These are phyloP conservation scores for Antitype chi DNA, from an alignment of 2,888 invertebrate genomes.

Conservation along the genomic window DNA sequence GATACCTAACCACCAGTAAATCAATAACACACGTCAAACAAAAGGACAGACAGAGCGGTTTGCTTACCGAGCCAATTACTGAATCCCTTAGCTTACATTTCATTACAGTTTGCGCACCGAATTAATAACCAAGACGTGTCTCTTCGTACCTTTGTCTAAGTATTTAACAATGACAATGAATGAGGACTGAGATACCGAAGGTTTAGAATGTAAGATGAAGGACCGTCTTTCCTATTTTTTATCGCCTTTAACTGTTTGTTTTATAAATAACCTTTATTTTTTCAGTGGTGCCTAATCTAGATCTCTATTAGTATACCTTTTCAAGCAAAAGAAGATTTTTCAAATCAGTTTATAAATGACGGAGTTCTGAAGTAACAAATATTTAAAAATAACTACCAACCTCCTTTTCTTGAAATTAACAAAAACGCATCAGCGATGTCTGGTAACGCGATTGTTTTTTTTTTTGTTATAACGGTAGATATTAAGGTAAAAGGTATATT, in stretches of 20 bases:
- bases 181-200: background rate
- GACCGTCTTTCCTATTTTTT: background rate
- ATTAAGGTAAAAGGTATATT: too few relatives aligned
- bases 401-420: background rate
- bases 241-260: too few relatives aligned
- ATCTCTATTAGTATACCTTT: too few relatives aligned
- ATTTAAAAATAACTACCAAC: too few relatives aligned
- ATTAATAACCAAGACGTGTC: conserved; percentile 30
- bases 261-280: too few relatives aligned
- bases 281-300: too few relatives aligned
- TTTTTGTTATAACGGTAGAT: too few relatives aligned
- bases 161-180: background rate
- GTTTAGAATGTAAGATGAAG: background rate
- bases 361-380: too few relatives aligned
- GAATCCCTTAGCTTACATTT: conserved; percentile 18
- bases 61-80: conserved; percentile 13
- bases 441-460: too few relatives aligned
- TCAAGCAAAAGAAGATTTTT: too few relatives aligned
- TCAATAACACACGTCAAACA: conserved; percentile 16
- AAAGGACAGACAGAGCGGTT: background rate
- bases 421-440: background rate
- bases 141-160: conserved; percentile 5
- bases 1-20: background rate
- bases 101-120: conserved; percentile 21
- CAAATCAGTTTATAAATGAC: too few relatives aligned